These are phyloP conservation scores for Athripsodes cinereus DNA, from an alignment of 2,888 invertebrate genomes.

Conservation along the genomic window DNA sequence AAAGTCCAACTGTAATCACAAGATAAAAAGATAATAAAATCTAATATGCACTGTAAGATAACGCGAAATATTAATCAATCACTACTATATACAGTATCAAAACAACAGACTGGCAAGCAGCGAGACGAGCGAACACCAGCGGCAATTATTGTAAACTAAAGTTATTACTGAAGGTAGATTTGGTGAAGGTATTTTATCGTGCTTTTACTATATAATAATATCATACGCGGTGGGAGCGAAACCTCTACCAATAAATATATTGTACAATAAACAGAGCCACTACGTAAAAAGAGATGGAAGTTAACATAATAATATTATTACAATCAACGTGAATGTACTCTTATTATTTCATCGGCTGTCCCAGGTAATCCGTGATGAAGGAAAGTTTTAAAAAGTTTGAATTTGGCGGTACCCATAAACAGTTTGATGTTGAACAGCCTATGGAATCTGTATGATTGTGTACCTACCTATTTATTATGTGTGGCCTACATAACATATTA, in stretches of 20 bases:
- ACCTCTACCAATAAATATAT: no score
- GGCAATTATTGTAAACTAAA: conserved; percentile 17
- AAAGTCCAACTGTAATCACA: background rate
- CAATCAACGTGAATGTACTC: no score
- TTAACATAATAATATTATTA: background rate
- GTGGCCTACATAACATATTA: conserved; percentile 1
- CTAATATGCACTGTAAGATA: conserved; percentile 13
- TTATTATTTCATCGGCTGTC: conserved; percentile 13
- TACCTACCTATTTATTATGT: background rate
- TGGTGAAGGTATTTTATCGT: conserved; percentile 13
- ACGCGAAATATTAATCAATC: conserved; percentile 8
- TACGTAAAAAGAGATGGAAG: background rate
- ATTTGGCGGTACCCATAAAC: background rate
- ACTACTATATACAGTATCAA: conserved; percentile 3
- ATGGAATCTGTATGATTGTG: background rate
- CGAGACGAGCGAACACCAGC: conserved; percentile 15
- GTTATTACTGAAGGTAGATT: background rate
- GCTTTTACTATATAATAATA: conserved; percentile 18
- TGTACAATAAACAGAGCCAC: no score
- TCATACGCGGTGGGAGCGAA: conserved; percentile 17
- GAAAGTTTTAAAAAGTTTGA: background rate
- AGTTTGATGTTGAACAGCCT: no score
- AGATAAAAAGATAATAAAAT: conserved; percentile 4
- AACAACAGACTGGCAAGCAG: background rate
- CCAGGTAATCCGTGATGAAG: conserved; percentile 8